Evolutionary conservation across 2,797 vertebrate genomes (phyloP), one percentile per base, ranked within the genome.

Genomic region (Halcyon leucocephala): DNA sequence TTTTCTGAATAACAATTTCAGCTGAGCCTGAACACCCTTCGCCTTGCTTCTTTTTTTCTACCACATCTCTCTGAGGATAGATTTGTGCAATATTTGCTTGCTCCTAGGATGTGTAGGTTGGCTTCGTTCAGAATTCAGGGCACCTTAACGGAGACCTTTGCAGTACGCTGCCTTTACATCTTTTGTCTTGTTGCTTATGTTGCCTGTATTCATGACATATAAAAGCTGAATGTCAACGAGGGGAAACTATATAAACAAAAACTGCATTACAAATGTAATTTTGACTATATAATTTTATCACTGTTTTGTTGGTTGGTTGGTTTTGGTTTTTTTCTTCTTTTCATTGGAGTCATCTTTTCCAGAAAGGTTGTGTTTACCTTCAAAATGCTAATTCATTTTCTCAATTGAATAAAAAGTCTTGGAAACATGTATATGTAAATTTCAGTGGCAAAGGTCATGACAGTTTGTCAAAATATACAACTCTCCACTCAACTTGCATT

Each of bases 401-500:
- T 57, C 33, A 76, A 35, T 35, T n/a, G 41, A 66, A 72, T 82
- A 31, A 70, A 61, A 73, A n/a, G 3, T 14, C 46, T 72, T 73
- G 22, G 61, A 72, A 95, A 82, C 9, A 42, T 85, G 89, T 72
- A 25, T 58, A 64, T 67, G 58, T 20, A 88, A 89, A 96, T 93
- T 91, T 80, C 35, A 93, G 6, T 90, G 62, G 67, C 77, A 93
- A 94, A 93, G 83, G 83, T 94, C 89, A 81, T 48, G 64, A 54
- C 16, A 64, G 25, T 52, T 86, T 92, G 74, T 90, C 69, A 93
- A 84, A 90, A 42, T 42, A 35, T 10, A 31, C 41, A 89, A 54
- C 25, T 28, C 37, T 86, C 29, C 21, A 20, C 57, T 86, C n/a
- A n/a, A 16, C 33, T 80, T 86, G 22, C 25, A 44, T 60, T 80